Conservation (phyloP, 2,797 vertebrate genomes). For the Pelobates cultripes region DNA sequence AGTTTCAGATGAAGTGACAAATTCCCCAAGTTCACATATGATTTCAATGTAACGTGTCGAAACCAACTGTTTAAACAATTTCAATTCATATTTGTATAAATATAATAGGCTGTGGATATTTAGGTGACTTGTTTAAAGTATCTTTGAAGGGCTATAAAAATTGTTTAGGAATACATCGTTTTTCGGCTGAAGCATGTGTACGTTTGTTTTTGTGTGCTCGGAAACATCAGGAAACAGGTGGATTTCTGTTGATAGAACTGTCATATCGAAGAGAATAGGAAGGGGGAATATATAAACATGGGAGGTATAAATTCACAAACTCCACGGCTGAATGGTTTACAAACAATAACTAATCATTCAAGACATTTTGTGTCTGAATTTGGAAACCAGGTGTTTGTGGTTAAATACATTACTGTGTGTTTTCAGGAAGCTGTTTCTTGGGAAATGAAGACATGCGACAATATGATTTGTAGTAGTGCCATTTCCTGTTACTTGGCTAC, state of each 20-base stretch:
- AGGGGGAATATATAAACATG: constrained; percentile 74
- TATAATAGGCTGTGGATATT: background rate
- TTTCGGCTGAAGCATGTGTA: background rate
- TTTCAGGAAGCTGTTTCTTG: constrained; percentile 30
- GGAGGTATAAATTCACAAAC: constrained; percentile 66
- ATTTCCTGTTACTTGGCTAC: constrained; percentile 34
- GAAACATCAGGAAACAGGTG: constrained; percentile 84
- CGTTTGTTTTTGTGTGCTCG: constrained; percentile 60
- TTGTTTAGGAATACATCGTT: background rate
- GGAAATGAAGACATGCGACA: constrained; percentile 21
- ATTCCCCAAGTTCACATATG: background rate
- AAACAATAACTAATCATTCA: constrained; percentile 83
- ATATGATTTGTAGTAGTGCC: background rate
- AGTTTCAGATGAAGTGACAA: background rate
- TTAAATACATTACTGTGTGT: constrained; percentile 55
- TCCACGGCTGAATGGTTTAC: constrained; percentile 71
- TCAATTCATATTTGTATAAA: background rate
- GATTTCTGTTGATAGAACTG: constrained; percentile 78
- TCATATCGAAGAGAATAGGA: constrained; percentile 70
- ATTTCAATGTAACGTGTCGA: constrained; percentile 9
- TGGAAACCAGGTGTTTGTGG: constrained; percentile 84
- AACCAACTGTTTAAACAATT: background rate
- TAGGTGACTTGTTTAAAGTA: background rate
- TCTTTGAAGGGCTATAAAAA: background rate
- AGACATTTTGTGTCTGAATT: constrained; percentile 75